Percentiles rank a stretch among this genome's conserved stretches.
Evolutionary conservation across 2,113 vertebrate species (phyloP).

Genomic region (Morone saxatilis): DNA sequence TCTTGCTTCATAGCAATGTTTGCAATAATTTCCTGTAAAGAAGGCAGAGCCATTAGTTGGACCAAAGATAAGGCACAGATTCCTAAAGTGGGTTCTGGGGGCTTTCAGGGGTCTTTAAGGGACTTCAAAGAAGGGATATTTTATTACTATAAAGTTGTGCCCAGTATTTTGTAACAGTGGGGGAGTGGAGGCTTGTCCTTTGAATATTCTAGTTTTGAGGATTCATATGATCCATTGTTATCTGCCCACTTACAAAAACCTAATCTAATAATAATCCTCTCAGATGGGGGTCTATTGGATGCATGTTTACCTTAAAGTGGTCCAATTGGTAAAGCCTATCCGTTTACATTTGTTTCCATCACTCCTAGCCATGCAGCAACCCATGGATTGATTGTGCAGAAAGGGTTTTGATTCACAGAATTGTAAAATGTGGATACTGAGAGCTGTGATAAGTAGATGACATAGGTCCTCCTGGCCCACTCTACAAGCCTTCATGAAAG

Average conservation of each 20-base stretch:
- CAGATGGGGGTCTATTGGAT: neutral
- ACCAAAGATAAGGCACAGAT: neutral
- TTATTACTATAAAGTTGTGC: neutral
- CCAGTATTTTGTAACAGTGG: neutral
- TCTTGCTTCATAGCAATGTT: neutral
- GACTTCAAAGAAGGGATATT: neutral
- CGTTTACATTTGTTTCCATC: neutral
- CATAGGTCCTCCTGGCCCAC: slow-evolving; percentile 80
- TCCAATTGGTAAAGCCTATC: neutral
- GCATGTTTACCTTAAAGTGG: neutral
- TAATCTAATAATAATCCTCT: neutral
- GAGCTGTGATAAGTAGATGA: slow-evolving; percentile 67
- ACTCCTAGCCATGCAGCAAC: neutral
- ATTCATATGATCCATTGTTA: neutral
- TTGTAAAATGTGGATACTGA: slow-evolving; percentile 50
- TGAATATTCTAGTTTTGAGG: neutral
- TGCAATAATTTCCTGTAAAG: neutral
- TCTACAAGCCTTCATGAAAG: slow-evolving; percentile 82
- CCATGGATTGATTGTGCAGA: neutral
- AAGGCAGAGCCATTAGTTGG: neutral
- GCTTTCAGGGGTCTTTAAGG: neutral
- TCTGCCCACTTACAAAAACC: slow-evolving; percentile 6
- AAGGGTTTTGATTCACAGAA: slow-evolving; percentile 40
- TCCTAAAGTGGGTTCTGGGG: neutral
- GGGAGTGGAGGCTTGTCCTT: neutral